phyloP scores from a whole-genome alignment of 2,113 vertebrate species.

The Sceloporus tristichus region DNA sequence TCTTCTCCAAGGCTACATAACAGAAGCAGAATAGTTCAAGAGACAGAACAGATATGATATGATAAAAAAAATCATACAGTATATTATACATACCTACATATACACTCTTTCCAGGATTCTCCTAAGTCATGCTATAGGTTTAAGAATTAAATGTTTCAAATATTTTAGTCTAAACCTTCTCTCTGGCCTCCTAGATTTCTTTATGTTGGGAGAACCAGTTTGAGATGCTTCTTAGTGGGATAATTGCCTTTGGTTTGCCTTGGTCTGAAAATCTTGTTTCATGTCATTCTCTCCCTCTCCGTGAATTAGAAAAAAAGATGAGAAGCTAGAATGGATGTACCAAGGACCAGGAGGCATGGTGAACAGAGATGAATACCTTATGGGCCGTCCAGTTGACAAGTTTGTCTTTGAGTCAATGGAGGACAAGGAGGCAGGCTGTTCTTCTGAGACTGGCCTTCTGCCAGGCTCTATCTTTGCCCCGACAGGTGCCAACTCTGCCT shows the following conservation, averaged over 20 bases:
- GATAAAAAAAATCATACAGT: too few species aligned
- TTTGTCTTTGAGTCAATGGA: constrained; percentile 90
- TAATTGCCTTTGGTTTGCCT: not conserved
- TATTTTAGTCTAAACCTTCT: too few species aligned
- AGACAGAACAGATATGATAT: too few species aligned
- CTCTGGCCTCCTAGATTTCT: too few species aligned
- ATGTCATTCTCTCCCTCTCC: not conserved
- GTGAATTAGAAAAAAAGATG: constrained; percentile 88
- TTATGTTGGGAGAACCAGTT: not conserved
- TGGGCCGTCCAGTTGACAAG: constrained; percentile 95
- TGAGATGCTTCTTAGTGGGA: too few species aligned
- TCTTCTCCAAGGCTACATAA: too few species aligned
- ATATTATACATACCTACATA: too few species aligned
- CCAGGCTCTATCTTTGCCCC: constrained; percentile 93
- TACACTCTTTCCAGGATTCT: too few species aligned
- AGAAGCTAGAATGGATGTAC: constrained; percentile 99
- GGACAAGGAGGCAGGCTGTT: constrained; percentile 88
- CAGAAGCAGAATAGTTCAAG: too few species aligned
- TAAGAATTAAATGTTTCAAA: too few species aligned
- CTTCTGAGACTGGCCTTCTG: constrained; percentile 89
- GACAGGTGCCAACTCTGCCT: constrained; percentile 80
- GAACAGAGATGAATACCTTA: constrained; percentile 94
- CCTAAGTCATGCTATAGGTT: too few species aligned
- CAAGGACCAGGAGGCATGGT: constrained; percentile 93
- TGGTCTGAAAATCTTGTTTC: not conserved